phyloP scores from a whole-genome alignment of 2,888 invertebrate species.

The Diadegma fenestrale region DNA sequence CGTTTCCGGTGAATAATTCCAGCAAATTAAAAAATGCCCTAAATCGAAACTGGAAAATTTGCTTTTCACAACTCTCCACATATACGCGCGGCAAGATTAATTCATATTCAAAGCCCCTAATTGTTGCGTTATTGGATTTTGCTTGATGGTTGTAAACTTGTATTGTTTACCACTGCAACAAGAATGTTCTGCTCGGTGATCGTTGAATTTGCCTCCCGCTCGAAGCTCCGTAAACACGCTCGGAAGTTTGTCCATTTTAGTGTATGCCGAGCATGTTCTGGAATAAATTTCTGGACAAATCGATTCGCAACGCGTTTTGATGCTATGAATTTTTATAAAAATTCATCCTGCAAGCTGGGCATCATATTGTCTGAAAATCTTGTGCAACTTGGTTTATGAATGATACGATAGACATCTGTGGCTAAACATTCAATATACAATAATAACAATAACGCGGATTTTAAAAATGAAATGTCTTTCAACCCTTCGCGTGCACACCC shows the following conservation, averaged over 20 bases:
- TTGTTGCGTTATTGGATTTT: neutral
- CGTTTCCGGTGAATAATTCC: slow-evolving; percentile 3
- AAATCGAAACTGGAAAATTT: neutral
- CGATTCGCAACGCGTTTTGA: neutral
- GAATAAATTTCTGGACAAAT: slow-evolving; percentile 25
- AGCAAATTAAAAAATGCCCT: neutral
- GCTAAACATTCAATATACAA: too few species aligned
- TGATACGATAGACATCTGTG: too few species aligned
- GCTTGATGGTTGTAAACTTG: neutral
- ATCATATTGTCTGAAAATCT: neutral
- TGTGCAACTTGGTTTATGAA: neutral
- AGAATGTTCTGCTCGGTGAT: neutral
- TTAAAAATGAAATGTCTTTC: too few species aligned
- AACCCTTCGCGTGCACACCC: too few species aligned
- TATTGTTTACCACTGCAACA: neutral
- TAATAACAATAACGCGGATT: too few species aligned
- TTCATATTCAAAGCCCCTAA: neutral
- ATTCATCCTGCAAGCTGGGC: neutral
- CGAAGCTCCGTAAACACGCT: neutral
- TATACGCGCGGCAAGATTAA: neutral
- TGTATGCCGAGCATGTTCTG: slow-evolving; percentile 7
- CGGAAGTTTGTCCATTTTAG: neutral
- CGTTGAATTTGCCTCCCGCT: neutral
- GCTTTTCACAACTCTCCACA: neutral
- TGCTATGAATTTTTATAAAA: neutral